Evolutionary conservation across 1,140 invertebrate genomes (phyloP).

Genomic region (Acromyrmex heyeri): DNA sequence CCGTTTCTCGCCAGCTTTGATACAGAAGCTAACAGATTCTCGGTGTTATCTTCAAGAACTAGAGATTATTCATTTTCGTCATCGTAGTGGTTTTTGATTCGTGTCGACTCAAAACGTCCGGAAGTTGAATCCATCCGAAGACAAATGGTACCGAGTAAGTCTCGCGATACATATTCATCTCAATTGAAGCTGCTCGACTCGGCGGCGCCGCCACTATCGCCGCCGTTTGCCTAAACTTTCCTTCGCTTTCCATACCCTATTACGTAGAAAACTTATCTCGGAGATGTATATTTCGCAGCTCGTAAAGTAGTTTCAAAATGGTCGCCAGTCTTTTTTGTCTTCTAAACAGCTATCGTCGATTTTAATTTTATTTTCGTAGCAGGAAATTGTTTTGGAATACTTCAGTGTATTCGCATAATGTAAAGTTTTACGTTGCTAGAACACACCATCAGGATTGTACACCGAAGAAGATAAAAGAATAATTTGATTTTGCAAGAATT

Average conservation of each 20-base stretch:
- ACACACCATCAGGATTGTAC: neutral
- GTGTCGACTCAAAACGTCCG: constrained; percentile 39
- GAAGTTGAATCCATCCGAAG: constrained; percentile 27
- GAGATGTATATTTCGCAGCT: constrained; percentile 50
- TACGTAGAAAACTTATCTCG: constrained; percentile 55
- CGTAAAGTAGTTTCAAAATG: constrained; percentile 3
- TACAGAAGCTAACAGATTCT: constrained; percentile 10
- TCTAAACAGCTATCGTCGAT: constrained; percentile 19
- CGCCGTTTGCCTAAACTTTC: constrained; percentile 40
- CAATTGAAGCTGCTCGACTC: constrained; percentile 32
- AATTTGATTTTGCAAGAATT: neutral
- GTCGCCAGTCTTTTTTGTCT: constrained; percentile 7
- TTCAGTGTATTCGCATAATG: neutral
- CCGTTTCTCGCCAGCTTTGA: neutral
- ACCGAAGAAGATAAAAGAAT: neutral
- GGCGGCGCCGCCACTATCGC: neutral
- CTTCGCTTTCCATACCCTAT: constrained; percentile 48
- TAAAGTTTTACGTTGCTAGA: neutral
- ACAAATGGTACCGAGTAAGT: constrained; percentile 43
- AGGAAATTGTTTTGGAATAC: neutral
- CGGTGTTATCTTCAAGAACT: constrained; percentile 18
- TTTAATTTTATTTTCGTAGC: constrained; percentile 1
- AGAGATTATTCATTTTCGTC: constrained; percentile 42
- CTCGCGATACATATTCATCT: constrained; percentile 50
- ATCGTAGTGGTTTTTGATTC: constrained; percentile 43